Base-by-base conservation (phyloP, 2,797 vertebrate genomes). In the Argya squamiceps region DNA sequence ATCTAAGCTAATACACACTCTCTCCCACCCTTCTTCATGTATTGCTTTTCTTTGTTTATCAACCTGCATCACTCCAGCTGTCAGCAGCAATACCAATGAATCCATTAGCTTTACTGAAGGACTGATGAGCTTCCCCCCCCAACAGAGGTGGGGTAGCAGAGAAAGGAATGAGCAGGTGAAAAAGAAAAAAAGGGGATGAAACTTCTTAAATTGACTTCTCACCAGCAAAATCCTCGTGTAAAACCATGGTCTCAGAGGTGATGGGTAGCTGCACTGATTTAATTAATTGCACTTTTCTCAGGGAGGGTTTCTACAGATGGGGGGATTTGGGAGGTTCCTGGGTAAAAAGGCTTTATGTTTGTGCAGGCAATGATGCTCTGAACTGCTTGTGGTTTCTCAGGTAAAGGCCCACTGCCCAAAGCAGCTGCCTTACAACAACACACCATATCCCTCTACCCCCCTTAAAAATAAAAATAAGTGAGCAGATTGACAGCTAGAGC, bases 11-110 rank as follows among this genome's bases (percentile, higher is more conserved):
- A 71, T 7, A 92, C 75, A 52, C 21, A 49, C 18, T 86, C 65
- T 81, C 67, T 88, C 92, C 82, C 88, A 84, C 74, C 88, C 59
- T 84, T 81, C 59, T 39, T 86, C 52, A 65, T 64, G 29, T 5
- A 26, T 55, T 92, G 43, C 7, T 93, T 94, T 88, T 36, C 76
- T 88, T 78, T 94, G 22, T 94, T 95, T 90, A 84, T 84, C 62
- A 93, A 81, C 37, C 65, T 69, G 62, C 59, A 86, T 92, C 52
- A 37, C 55, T 73, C 55, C 63, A 76, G 85, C 83, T 94, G 73
- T 81, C 92, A 93, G 73, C 65, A 94, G 77, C 0, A 5, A 73
- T 62, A 90, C 39, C 59, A 55, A n/a, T 30, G 23, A 88, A 83
- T 44, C 43, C 80, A 76, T 86, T 81, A 93, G 41, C 32, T 23